Base-by-base conservation (phyloP, 2,113 vertebrate genomes). In the Onychorhynchus coronatus region DNA sequence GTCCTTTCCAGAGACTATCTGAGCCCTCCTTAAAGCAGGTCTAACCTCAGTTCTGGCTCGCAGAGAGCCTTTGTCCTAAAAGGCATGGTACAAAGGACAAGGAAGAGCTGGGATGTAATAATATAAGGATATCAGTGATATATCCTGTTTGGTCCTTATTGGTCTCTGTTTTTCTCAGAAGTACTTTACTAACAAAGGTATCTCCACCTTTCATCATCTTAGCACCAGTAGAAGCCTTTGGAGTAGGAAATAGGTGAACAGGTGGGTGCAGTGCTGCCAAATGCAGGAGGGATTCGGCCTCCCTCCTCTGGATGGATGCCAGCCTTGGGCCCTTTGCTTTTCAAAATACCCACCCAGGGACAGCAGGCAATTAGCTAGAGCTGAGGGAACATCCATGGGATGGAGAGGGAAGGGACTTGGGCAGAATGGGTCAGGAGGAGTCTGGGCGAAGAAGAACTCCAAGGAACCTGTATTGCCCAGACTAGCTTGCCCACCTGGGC, bases 251-350 rank as follows among this genome's bases (percentile, higher is more conserved):
- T 0, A 18, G 25, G 41, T 18, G 39, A 55, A 61, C 0, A 24
- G 46, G 7, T 65, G 27, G 2, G 7, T 5, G 30, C 8, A 28
- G 59, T 7, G 55, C 31, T 39, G 37, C 19, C 3, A 23, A 55
- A n/a, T 0, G 22, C 15, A 18, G 49, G 42, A 19, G 53, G 62
- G 14, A n/a, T 53, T 20, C 0, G 0, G n/a, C 53, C 33, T 61
- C 23, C 7, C 35, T 59, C 15, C 72, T 49, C 77, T n/a, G 63
- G 16, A 10, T 39, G 42, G 42, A 37, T 0, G 3, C 41, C 66
- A 62, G 30, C n/a, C 56, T 25, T 31, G 8, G 41, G 5, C 56
- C 23, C 27, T 86, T 75, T 8, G 21, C 67, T 76, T 52, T 41
- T 24, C 22, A 18, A 71, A 44, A 27, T 8, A 75, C 7, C 33